Base-by-base conservation (phyloP, 2,113 vertebrate species). In the Uropsilus gracilis region DNA sequence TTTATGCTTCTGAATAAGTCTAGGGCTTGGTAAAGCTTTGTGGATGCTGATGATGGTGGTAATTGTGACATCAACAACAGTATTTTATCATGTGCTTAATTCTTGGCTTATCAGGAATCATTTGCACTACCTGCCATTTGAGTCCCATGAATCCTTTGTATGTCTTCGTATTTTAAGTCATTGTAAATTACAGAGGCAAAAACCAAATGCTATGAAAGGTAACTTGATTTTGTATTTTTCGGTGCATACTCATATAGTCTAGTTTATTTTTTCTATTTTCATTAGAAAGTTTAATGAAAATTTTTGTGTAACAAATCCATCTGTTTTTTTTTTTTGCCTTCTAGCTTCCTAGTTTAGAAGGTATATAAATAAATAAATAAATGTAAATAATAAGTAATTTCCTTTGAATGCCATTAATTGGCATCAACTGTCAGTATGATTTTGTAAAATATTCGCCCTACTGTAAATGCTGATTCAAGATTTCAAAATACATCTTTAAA, bases 1-100 rank as follows among this genome's bases (percentile, higher is more conserved):
- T 94, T 92, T 93, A 50, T 46, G 64, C 93, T n/a, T 90, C 71
- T 76, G 48, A 93, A 50, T 68, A 95, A 92, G 39, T 73, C 55
- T 73, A 85, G 64, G 46, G 48, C 20, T 61, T 84, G 39, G 55
- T 34, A 39, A 55, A 78, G 34, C 55, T 76, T 24, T 68, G 9
- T 87, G 20, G 12, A 63, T 9, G 16, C 50, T 77, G 11, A n/a
- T 46, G 14, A 44, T 61, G 22, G 28, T 80, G 42, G 34, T 34
- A 53, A 42, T 28, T 16, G 18, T 61, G 24, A 69, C 50, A 44
- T 75, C 44, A 77, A 59, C 11, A 59, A 50, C 24, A 91, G 66
- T 13, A 75, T 53, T 44, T 39, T 77, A 66, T 64, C 69, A 37
- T 48, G 12, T 71, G 26, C 26, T 78, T 90, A 37, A 68, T 68